Percentiles rank a stretch among this genome's conserved stretches.
Evolutionary conservation across 2,797 vertebrate species (phyloP).

Genomic region (Nannoperca australis): DNA sequence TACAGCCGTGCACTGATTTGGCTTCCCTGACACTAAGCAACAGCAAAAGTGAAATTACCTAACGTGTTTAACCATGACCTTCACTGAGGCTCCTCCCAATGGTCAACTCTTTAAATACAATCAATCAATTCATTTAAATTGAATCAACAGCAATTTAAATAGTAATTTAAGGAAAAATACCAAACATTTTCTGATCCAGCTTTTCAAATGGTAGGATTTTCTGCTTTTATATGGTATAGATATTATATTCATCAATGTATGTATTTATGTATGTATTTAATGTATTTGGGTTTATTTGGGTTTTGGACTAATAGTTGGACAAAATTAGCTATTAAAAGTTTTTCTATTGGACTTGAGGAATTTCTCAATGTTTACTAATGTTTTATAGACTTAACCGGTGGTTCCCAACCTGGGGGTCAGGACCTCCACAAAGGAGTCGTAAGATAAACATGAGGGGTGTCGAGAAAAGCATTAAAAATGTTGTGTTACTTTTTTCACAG

Average conservation of each 20-base stretch:
- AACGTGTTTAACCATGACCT: background rate
- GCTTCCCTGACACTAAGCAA: background rate
- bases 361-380: background rate
- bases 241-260: too few relatives aligned
- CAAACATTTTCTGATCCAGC: background rate
- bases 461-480: too few relatives aligned
- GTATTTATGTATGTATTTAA: too few relatives aligned
- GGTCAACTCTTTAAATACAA: background rate
- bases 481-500: background rate
- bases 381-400: background rate
- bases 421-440: too few relatives aligned
- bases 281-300: too few relatives aligned
- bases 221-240: too few relatives aligned
- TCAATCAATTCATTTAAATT: background rate
- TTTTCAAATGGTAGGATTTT: too few relatives aligned
- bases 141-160: background rate
- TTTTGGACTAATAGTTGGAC: slow-evolving; percentile 10
- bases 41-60: background rate
- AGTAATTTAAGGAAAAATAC: background rate
- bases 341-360: background rate
- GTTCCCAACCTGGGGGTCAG: background rate
- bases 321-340: background rate
- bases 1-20: background rate
- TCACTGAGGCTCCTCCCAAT: background rate
- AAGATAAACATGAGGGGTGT: background rate